Conservation (phyloP, 2,113 vertebrate species). For the Sphyrna mokarran region DNA sequence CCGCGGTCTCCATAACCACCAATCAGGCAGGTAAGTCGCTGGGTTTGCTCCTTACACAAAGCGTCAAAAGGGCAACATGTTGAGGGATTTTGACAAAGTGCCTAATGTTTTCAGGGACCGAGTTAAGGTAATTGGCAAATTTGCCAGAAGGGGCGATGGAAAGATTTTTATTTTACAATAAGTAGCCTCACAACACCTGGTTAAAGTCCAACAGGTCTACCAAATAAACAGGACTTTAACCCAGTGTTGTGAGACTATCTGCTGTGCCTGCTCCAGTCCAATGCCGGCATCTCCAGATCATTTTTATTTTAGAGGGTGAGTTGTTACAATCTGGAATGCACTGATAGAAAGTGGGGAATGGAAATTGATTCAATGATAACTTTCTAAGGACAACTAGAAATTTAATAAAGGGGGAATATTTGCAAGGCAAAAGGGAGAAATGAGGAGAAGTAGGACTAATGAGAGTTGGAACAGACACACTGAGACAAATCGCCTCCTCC, state of each 20-base stretch:
- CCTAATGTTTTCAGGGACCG: background rate
- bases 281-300: no score
- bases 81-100: background rate
- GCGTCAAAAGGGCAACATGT: background rate
- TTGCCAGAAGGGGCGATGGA: background rate
- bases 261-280: no score
- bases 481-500: background rate
- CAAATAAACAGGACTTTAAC: no score
- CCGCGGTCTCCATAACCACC: conserved; percentile 90
- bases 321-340: background rate
- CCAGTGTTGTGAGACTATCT: no score
- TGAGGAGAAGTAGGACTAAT: background rate
- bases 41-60: background rate
- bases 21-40: conserved; percentile 86
- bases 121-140: background rate
- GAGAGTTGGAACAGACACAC: background rate
- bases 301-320: background rate
- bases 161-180: background rate
- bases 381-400: background rate
- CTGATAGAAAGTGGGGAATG: background rate
- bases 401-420: background rate
- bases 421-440: background rate
- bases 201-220: no score
- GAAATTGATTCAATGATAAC: background rate
- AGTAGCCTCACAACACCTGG: no score